Evolutionary conservation across 2,888 invertebrate genomes (phyloP), one percentile per base, ranked within the genome.

Genomic region (Melinopterus prodromus): DNA sequence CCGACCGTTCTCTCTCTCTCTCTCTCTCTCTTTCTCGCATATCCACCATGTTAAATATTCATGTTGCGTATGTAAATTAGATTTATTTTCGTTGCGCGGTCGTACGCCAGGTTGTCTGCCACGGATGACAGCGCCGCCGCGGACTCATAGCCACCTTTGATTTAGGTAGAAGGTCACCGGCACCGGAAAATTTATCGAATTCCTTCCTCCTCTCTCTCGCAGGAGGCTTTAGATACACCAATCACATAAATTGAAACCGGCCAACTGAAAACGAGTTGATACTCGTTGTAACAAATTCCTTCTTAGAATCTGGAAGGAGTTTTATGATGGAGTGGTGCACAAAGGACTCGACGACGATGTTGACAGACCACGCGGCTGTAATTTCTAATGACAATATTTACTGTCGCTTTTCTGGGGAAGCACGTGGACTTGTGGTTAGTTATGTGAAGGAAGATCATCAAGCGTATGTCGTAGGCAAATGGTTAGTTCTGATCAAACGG

Each of bases 21-120:
- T n/a, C n/a, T n/a, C n/a, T n/a, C n/a, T 53, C 53, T 53, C 53
- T 53, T n/a, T n/a, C n/a, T n/a, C n/a, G n/a, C 12, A 53, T 53
- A 53, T 53, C 53, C 53, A 53, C 53, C 9, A 53, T 53, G 53
- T 53, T 53, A 53, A 53, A 53, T 53, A 53, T 53, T 53, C 53
- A 53, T 53, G 53, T 53, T 53, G 53, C 53, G 53, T 53, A 53
- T 53, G 53, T 53, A 53, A 53, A 53, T 53, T 53, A 53, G 53
- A 53, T 53, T 53, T 53, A 53, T 53, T 53, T 53, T 53, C 53
- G 53, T 53, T 3, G 7, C 53, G 53, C 9, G 12, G 9, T 53
- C 53, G 53, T 53, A 53, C 53, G 53, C 53, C 53, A 53, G 53
- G 3, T 53, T 53, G 53, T 53, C 53, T 53, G 53, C 53, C 53